Evolutionary conservation across 1,140 invertebrate genomes (phyloP), one percentile per base, ranked within the genome.

Genomic region (Diploscapter pachys): DNA sequence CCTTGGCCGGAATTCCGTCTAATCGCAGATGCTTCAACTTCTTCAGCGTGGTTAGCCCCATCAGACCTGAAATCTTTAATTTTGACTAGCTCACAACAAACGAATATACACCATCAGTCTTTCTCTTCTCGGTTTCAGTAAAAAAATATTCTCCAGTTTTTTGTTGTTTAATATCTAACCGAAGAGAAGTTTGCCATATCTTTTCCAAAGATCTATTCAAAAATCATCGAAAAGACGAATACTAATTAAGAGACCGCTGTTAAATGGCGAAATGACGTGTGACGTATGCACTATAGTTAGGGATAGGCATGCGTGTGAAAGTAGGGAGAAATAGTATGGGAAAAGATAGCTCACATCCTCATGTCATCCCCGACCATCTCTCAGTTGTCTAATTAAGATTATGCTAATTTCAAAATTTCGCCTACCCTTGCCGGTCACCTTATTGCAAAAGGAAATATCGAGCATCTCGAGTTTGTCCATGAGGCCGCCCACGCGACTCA

Each of bases 371-470:
- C 31, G 31, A 31, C 31, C 31, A 31, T 31, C 31, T 31, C 31
- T 31, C 31, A 31, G 31, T 31, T 31, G 31, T 65, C 8, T 31
- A 65, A 65, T 65, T 65, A 65, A 65, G 31, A 9, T 31, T 65
- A 9, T 8, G 8, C 8, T 13, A 65, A 13, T 31, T 9, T 50
- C 51, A 9, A 49, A 65, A 65, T 65, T 31, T 11, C 31, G 31
- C 9, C 57, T n/a, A 78, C 77, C 83, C 74, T 85, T 85, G 3
- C 79, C 88, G 3, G 91, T 90, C 50, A 93, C 85, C 31, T 87
- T 85, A 6, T 88, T 86, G 82, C 92, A 92, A 63, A 89, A 87
- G 73, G 90, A 90, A 2, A 94, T 81, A 86, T 94, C 92, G 4
- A 94, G 85, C 76, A 92, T 89, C 81, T 92, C 88, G 48, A 94